These are phyloP conservation scores for Glyphotaelius pellucidus DNA, from an alignment of 2,888 invertebrate species.

Conservation along the genomic window DNA sequence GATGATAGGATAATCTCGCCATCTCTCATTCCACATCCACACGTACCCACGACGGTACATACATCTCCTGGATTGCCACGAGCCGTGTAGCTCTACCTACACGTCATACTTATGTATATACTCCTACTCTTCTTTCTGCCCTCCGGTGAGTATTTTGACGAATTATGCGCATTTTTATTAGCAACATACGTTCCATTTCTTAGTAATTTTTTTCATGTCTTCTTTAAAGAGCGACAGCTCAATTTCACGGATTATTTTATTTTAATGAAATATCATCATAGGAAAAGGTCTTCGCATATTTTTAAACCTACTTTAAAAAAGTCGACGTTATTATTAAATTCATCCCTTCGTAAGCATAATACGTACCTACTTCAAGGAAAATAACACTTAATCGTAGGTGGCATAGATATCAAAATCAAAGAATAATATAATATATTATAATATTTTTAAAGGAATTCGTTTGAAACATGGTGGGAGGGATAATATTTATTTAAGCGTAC, in stretches of 20 bases:
- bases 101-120: neutral
- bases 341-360: neutral
- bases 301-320: neutral
- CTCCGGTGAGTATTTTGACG: constrained; percentile 49
- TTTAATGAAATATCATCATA: neutral
- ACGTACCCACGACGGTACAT: neutral
- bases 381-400: neutral
- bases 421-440: neutral
- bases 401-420: neutral
- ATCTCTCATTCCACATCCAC: constrained; percentile 49
- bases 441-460: neutral
- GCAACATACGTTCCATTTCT: constrained; percentile 28
- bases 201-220: neutral
- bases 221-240: neutral
- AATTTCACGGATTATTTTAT: neutral
- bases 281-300: neutral
- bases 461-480: neutral
- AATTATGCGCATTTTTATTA: constrained; percentile 51
- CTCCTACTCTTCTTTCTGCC: neutral
- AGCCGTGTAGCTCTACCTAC: neutral
- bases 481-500: neutral
- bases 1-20: constrained; percentile 63
- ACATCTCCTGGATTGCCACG: constrained; percentile 13
- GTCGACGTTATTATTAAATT: neutral
- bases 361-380: neutral